Conservation (phyloP, 2,113 vertebrate species). For the Rhabdomys dilectus region DNA sequence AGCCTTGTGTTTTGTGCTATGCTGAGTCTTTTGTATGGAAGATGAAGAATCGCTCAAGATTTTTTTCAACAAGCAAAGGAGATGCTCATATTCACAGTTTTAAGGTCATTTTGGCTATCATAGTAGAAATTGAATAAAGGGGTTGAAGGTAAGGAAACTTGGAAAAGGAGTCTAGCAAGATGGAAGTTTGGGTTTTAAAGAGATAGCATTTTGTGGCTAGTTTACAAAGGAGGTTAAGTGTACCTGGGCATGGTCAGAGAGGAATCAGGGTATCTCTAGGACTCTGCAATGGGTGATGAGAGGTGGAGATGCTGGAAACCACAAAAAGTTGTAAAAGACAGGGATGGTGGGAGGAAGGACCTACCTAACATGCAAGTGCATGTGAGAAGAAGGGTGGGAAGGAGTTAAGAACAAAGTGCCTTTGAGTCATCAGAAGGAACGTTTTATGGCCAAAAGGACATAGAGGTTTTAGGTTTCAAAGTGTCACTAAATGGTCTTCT, state of each 20-base stretch:
- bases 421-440: not conserved
- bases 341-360: not conserved
- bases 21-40: not conserved
- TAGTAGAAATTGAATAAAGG: not conserved
- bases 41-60: not conserved
- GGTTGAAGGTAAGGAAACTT: not conserved
- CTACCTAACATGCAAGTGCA: not conserved
- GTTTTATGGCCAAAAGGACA: not conserved
- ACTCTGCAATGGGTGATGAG: not conserved
- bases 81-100: not conserved
- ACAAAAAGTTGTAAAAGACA: not conserved
- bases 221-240: not conserved
- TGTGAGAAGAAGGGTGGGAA: too few species aligned
- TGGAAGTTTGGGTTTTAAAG: not conserved
- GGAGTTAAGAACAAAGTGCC: not conserved
- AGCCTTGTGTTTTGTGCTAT: not conserved
- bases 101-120: not conserved
- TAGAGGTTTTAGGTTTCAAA: not conserved
- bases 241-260: not conserved
- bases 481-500: not conserved
- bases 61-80: not conserved
- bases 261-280: not conserved
- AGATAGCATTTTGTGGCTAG: not conserved
- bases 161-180: not conserved
- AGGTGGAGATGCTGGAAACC: not conserved